Evolutionary conservation across 2,888 invertebrate genomes (phyloP).

Genomic region (Tenthredo livida): DNA sequence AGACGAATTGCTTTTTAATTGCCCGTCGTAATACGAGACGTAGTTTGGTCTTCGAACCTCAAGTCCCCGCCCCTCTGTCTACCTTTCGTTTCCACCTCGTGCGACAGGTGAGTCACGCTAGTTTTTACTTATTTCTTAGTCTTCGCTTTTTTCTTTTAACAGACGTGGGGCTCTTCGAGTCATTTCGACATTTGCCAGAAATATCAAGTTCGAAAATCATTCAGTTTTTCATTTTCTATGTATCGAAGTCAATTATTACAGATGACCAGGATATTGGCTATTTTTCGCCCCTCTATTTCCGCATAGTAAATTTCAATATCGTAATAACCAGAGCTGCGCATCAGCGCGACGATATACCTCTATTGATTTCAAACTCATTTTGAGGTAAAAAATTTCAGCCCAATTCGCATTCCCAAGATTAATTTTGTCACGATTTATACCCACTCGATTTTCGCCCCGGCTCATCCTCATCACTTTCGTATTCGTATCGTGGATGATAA

Average conservation of each 20-base stretch:
- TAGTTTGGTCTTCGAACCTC: slow-evolving; percentile 4
- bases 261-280: not conserved
- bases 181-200: not conserved
- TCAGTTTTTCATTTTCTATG: not conserved
- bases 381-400: slow-evolving; percentile 7
- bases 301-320: slow-evolving; percentile 11
- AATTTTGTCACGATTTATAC: slow-evolving; percentile 41
- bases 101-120: slow-evolving; percentile 34
- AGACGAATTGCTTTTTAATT: slow-evolving; percentile 50
- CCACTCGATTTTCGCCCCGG: not conserved
- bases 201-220: not conserved
- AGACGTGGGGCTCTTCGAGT: not conserved
- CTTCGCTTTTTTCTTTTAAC: not conserved
- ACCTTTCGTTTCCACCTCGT: not conserved
- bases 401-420: slow-evolving; percentile 17
- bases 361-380: slow-evolving; percentile 37
- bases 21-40: slow-evolving; percentile 9
- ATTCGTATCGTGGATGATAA: not conserved
- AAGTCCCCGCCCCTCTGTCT: not conserved
- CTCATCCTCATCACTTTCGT: not conserved
- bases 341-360: not conserved
- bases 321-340: not conserved
- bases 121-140: not conserved
- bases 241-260: no score
- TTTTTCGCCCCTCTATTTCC: not conserved